These are phyloP conservation scores for Phenacoccus solenopsis DNA, from an alignment of 1,140 invertebrate genomes.

Conservation along the genomic window DNA sequence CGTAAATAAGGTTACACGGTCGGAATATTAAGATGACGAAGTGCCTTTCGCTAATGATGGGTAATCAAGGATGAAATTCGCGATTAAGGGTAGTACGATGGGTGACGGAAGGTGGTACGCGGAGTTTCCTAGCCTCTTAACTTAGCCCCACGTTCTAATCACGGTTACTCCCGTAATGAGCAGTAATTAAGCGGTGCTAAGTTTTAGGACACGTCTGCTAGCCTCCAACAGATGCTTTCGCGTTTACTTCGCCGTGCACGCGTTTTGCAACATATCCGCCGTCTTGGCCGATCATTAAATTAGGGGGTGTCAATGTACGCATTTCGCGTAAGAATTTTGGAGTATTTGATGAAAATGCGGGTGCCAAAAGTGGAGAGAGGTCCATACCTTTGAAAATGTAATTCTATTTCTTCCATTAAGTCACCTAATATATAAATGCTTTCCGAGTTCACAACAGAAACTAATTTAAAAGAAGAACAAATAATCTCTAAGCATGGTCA, in stretches of 20 bases:
- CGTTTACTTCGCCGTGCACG: constrained; percentile 7
- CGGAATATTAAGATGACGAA: constrained; percentile 15
- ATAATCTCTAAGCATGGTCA: not conserved
- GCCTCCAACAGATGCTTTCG: constrained; percentile 14
- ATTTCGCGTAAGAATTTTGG: too few species aligned
- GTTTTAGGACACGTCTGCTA: constrained; percentile 13
- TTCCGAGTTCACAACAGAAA: not conserved
- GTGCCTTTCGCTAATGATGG: constrained; percentile 13
- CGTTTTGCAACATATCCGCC: not conserved
- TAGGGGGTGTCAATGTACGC: not conserved
- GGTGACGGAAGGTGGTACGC: not conserved
- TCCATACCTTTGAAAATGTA: too few species aligned
- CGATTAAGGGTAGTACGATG: constrained; percentile 5
- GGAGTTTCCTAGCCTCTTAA: constrained; percentile 13
- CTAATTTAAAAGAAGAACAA: too few species aligned
- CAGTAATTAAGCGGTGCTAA: constrained; percentile 5
- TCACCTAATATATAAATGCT: not conserved
- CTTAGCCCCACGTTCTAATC: constrained; percentile 13
- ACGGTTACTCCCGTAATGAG: constrained; percentile 14
- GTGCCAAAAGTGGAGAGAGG: not conserved
- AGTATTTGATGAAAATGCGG: too few species aligned
- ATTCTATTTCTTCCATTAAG: too few species aligned
- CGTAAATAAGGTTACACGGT: constrained; percentile 15
- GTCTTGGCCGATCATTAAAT: not conserved
- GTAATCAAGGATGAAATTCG: constrained; percentile 15